Conservation (phyloP, 2,797 vertebrate species). For the Danio choprae region DNA sequence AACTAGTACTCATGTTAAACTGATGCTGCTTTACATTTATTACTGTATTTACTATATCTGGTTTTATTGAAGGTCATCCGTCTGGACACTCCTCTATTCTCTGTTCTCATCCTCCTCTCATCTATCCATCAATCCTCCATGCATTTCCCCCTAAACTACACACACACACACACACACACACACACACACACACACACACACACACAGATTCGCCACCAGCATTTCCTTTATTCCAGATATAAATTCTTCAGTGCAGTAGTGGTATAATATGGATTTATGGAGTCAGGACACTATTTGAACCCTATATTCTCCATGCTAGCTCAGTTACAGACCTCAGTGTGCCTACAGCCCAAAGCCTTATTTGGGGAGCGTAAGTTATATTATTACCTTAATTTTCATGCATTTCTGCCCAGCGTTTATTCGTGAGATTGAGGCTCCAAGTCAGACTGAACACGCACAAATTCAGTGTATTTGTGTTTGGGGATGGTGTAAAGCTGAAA, state of each 20-base stretch:
- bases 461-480: no score
- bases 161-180: no score
- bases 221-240: slow-evolving; percentile 47
- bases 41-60: not conserved
- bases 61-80: not conserved
- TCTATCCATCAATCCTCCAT: slow-evolving; percentile 46
- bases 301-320: slow-evolving; percentile 72
- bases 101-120: not conserved
- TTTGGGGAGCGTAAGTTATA: slow-evolving; percentile 73
- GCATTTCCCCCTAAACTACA: slow-evolving; percentile 56
- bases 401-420: slow-evolving; percentile 29
- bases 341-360: slow-evolving; percentile 84
- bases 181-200: slow-evolving; percentile 48
- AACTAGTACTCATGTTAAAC: no score
- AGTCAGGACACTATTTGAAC: not conserved
- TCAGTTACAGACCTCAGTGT: slow-evolving; percentile 79
- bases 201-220: slow-evolving; percentile 72
- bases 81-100: not conserved
- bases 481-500: no score
- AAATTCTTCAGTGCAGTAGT: slow-evolving; percentile 5
- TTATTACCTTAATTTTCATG: no score
- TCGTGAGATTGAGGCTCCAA: slow-evolving; percentile 17
- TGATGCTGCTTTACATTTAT: not conserved
- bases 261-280: slow-evolving; percentile 46
- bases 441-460: slow-evolving; percentile 21